Conservation (phyloP, 2,113 vertebrate genomes). For the Turdus rufiventris region DNA sequence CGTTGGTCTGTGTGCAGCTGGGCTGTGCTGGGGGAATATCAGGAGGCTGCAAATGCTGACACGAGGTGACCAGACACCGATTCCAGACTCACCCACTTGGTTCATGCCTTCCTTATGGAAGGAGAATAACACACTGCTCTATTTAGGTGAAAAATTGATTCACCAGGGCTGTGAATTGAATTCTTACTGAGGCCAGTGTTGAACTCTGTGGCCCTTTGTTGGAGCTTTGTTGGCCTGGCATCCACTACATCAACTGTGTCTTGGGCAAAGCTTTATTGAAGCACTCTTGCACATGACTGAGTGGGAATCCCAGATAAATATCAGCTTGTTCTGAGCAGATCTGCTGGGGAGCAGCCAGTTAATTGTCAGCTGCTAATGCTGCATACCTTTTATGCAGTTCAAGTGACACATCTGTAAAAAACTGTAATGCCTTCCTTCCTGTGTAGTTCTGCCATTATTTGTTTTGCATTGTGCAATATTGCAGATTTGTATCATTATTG, state of each 20-base stretch:
- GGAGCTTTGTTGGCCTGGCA: background rate
- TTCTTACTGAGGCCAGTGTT: background rate
- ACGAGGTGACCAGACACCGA: background rate
- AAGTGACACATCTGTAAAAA: conserved; percentile 1
- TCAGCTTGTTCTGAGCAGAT: conserved; percentile 27
- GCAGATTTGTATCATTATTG: background rate
- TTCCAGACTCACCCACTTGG: background rate
- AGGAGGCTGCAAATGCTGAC: background rate
- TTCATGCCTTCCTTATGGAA: background rate
- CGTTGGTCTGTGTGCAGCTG: background rate
- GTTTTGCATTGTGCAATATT: background rate
- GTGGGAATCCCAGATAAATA: conserved; percentile 15
- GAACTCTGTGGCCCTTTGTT: background rate
- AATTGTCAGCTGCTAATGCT: background rate
- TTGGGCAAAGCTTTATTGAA: background rate
- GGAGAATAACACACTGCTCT: background rate
- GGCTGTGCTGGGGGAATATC: background rate
- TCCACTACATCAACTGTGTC: background rate
- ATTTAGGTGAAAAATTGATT: background rate
- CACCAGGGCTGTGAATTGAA: background rate
- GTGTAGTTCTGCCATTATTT: background rate
- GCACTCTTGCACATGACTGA: background rate
- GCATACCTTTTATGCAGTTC: background rate
- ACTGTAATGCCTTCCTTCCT: background rate
- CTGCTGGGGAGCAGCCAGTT: background rate